Conservation (phyloP, 2,888 invertebrate genomes). For the Drosophila cracens region DNA sequence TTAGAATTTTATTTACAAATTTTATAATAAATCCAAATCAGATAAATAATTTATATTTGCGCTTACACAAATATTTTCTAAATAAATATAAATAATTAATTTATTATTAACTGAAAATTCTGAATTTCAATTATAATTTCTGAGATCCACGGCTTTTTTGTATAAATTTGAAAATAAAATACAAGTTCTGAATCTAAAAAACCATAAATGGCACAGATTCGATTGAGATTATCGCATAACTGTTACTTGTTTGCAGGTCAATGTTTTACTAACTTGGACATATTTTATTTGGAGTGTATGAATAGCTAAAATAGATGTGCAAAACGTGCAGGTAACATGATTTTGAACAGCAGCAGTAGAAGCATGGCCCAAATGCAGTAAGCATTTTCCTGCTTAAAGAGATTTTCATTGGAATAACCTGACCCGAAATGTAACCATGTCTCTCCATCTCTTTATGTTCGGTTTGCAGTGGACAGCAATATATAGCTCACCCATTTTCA, state of each 20-base stretch:
- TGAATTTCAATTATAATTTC: not conserved
- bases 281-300: constrained; percentile 9
- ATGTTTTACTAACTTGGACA: not conserved
- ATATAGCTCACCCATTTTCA: constrained; percentile 44
- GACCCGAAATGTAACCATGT: constrained; percentile 58
- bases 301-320: constrained; percentile 61
- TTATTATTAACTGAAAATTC: not conserved
- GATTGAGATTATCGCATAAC: not conserved
- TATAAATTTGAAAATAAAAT: not conserved
- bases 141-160: not conserved
- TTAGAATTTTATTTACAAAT: not conserved
- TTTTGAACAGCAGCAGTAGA: constrained; percentile 45
- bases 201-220: not conserved
- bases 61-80: not conserved
- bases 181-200: not conserved
- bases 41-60: not conserved
- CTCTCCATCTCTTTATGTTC: constrained; percentile 23
- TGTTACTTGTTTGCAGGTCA: not conserved
- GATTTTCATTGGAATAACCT: constrained; percentile 79
- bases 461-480: constrained; percentile 54
- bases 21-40: not conserved
- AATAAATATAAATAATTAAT: not conserved
- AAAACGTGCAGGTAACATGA: constrained; percentile 78
- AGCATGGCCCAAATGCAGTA: constrained; percentile 64
- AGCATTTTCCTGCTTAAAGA: constrained; percentile 75